A percentile compares a stretch with the other conserved stretches of the same genome.
Evolutionary conservation across 2,113 vertebrate genomes (phyloP).

Genomic region (Stictonetta naevosa): DNA sequence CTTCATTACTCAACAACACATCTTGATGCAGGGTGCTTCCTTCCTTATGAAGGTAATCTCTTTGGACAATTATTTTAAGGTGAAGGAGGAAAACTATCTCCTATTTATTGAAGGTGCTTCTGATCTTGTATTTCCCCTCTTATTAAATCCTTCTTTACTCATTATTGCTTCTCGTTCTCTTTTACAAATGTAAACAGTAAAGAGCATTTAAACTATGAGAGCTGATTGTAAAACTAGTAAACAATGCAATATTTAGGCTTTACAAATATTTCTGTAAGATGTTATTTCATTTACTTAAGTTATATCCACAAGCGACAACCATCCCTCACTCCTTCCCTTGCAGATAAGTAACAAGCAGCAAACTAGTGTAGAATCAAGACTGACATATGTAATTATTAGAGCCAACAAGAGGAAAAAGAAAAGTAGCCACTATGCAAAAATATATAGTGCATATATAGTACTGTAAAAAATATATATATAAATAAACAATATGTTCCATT

Average conservation of each 20-base stretch:
- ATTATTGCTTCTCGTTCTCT: neutral
- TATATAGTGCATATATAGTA: rapidly evolving
- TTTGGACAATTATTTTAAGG: neutral
- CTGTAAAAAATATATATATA: neutral
- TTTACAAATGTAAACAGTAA: neutral
- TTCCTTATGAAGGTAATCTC: neutral
- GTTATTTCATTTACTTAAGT: neutral
- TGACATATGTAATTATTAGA: neutral
- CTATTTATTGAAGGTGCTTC: neutral
- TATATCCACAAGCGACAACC: neutral
- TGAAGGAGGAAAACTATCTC: neutral
- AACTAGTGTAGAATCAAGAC: neutral
- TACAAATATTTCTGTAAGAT: neutral
- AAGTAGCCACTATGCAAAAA: neutral
- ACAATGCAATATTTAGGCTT: neutral
- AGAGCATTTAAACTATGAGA: neutral
- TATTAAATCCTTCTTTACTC: neutral
- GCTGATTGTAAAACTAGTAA: neutral
- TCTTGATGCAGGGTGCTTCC: neutral
- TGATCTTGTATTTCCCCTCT: neutral
- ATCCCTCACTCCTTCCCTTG: neutral
- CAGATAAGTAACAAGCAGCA: neutral
- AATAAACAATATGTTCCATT: neutral
- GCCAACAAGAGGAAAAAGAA: neutral
- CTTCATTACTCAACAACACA: neutral